Evolutionary conservation across 2,888 invertebrate genomes (phyloP), one percentile per base, ranked within the genome.

Genomic region (Campoplex capitator): DNA sequence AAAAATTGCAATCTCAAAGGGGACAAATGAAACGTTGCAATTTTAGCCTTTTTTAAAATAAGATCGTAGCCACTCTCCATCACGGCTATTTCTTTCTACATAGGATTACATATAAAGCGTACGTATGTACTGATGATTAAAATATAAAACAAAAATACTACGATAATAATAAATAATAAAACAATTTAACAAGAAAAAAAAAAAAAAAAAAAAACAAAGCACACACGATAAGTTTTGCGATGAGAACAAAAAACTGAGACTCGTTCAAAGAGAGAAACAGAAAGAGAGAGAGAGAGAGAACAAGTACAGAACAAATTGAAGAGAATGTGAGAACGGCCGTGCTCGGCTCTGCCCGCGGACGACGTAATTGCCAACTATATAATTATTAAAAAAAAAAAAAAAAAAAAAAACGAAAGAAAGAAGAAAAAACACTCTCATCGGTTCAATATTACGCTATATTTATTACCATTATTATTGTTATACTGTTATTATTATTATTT

Each of bases 371-470:
- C 90, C 89, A 90, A 91, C 88, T 91, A 90, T 91, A 90, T 62
- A 62, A 62, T 62, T 62, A 92, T 92, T 68, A 76, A 76, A 67
- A 28, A 76, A 76, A 65, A 73, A 11, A 42, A 78, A 77, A 76
- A 9, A 23, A 65, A 62, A 56, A 45, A 76, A 76, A 65, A 73
- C 23, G 54, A 78, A 77, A 65, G 18, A 23, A 68, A 68, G 54
- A 79, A 80, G 90, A 91, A 91, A 79, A 91, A 91, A 91, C 91
- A 86, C 91, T 93, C 92, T 93, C 89, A 91, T 92, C 91, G 91
- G 91, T 93, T 92, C 91, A 92, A 91, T 91, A 92, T 92, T 92
- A 92, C 89, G 91, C 91, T 92, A 93, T 86, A 83, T 88, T 86
- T 82, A 85, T 87, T 87, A 82, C 81, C 75, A 84, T 87, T 83